These are phyloP conservation scores for Agrilus planipennis DNA, from an alignment of 1,140 invertebrate species.

Conservation along the genomic window DNA sequence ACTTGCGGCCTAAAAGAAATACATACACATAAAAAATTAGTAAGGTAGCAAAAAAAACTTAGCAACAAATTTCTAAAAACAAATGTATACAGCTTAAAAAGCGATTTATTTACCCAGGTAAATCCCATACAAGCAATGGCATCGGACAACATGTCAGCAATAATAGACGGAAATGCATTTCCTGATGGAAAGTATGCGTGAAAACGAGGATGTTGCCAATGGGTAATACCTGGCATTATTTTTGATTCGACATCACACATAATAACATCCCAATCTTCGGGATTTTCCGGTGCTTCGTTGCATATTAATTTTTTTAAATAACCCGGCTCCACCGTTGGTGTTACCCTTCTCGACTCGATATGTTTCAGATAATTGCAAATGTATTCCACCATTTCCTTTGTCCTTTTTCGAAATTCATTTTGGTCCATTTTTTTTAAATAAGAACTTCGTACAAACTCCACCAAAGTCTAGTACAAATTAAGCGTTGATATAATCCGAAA, in stretches of 20 bases:
- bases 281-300: conserved; percentile 66
- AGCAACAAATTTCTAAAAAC: background rate
- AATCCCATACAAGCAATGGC: conserved; percentile 96
- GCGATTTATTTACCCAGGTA: conserved; percentile 74
- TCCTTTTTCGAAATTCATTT: conserved; percentile 75
- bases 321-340: conserved; percentile 82
- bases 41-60: no score
- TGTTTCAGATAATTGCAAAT: conserved; percentile 92
- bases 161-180: conserved; percentile 93
- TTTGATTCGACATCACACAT: conserved; percentile 90
- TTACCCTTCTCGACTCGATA: conserved; percentile 69
- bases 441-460: no score
- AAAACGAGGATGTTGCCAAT: conserved; percentile 98
- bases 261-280: conserved; percentile 84
- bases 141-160: conserved; percentile 95
- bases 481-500: no score
- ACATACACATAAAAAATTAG: no score
- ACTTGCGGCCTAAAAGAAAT: conserved; percentile 50
- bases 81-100: background rate
- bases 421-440: conserved; percentile 59
- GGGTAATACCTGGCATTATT: conserved; percentile 97
- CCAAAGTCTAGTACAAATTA: no score
- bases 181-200: conserved; percentile 98
- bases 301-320: conserved; percentile 81
- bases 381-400: conserved; percentile 96